phyloP scores from a whole-genome alignment of 1,140 invertebrate species.

The Cydia pomonella region DNA sequence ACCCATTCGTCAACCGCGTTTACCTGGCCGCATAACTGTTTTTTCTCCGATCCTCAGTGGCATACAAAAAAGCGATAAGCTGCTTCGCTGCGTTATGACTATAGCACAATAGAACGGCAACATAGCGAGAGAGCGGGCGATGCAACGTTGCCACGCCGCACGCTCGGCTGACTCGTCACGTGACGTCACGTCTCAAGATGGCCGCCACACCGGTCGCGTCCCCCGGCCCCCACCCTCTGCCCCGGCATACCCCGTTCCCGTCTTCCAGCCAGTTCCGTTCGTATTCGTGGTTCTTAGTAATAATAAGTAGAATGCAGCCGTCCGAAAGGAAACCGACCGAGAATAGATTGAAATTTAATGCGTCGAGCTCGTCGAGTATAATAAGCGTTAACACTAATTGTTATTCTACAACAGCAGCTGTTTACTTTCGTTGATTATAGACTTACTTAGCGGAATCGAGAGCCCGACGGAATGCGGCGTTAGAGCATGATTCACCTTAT shows the following conservation, averaged over 20 bases:
- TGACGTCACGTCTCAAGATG: slow-evolving; percentile 81
- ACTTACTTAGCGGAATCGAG: slow-evolving; percentile 61
- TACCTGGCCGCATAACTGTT: slow-evolving; percentile 78
- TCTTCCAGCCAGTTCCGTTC: slow-evolving; percentile 71
- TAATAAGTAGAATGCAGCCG: slow-evolving; percentile 76
- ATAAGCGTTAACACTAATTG: slow-evolving; percentile 71
- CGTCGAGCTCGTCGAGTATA: slow-evolving; percentile 62
- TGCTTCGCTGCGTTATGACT: slow-evolving; percentile 64
- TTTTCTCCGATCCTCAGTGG: slow-evolving; percentile 65
- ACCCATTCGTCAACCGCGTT: slow-evolving; percentile 53
- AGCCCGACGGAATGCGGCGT: slow-evolving; percentile 37
- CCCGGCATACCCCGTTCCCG: slow-evolving; percentile 52
- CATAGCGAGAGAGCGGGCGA: slow-evolving; percentile 45
- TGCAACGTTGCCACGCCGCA: slow-evolving; percentile 71
- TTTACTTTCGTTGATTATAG: slow-evolving; percentile 77
- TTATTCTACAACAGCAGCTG: slow-evolving; percentile 74
- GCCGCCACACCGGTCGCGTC: slow-evolving; percentile 72
- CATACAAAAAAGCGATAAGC: slow-evolving; percentile 71
- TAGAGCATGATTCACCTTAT: slow-evolving; percentile 52
- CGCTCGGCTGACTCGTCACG: slow-evolving; percentile 78
- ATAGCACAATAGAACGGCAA: slow-evolving; percentile 74
- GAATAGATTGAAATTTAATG: slow-evolving; percentile 79
- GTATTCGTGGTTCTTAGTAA: slow-evolving; percentile 62
- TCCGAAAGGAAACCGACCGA: slow-evolving; percentile 74
- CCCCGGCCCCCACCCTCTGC: slow-evolving; percentile 35